Evolutionary conservation across 2,888 invertebrate species (phyloP), one percentile per base, ranked within the genome.

Genomic region (Caenorhabditis sinica): DNA sequence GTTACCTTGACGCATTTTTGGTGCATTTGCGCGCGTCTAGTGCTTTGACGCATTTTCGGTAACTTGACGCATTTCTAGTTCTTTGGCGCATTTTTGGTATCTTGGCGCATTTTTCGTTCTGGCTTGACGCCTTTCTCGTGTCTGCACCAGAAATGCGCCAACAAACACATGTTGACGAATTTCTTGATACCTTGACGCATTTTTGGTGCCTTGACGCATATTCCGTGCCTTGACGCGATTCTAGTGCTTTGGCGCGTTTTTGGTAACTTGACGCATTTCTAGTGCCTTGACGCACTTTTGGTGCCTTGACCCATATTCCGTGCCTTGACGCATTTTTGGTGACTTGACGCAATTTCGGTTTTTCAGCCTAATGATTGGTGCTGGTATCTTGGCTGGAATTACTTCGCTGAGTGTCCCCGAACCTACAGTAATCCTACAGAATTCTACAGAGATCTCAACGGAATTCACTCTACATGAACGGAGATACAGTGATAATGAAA

Each of bases 401-500:
- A 63, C 80, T 20, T 71, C 81, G 1, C 15, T 77, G 13, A 61
- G 51, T 28, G 63, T 53, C 6, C 66, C 33, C 9, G 43, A 53
- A 20, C 53, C 25, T 40, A 43, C 58, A 20, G 69, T 33, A 28
- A 58, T 60, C 40, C 43, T n/a, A n/a, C n/a, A n/a, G n/a, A n/a
- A n/a, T n/a, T n/a, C n/a, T n/a, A n/a, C n/a, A n/a, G n/a, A 43
- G 1, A 30, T 25, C 8, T 20, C 6, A 15, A 43, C 23, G 13
- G 15, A 51, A 28, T 66, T 8, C 28, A 20, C 13, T 66, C 45
- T 23, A 43, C 82, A 49, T 23, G 30, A 65, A 30, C 15, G 65
- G 17, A 65, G 82, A 51, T 87, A 82, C 45, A 80, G 81, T n/a
- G 80, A 86, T 20, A 72, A 30, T 40, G 85, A 87, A 68, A 87